Percentiles rank a stretch among this genome's conserved stretches.
Evolutionary conservation across 2,113 vertebrate genomes (phyloP).

Genomic region (Diglossa brunneiventris): DNA sequence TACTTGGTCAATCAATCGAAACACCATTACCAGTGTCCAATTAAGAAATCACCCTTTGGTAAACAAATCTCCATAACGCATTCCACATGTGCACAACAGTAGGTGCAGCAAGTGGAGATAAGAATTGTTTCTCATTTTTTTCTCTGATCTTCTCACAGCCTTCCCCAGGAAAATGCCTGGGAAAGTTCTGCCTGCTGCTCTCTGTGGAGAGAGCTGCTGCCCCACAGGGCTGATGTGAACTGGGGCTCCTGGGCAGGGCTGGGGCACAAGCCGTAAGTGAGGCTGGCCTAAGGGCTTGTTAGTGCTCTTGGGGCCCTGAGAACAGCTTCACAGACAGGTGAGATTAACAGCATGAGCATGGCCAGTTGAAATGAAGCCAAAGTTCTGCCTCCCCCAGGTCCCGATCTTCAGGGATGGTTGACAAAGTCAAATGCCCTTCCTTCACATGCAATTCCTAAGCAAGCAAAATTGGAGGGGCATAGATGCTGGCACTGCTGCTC

Average conservation of each 20-base stretch:
- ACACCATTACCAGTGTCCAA: too few relatives aligned
- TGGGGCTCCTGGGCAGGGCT: neutral
- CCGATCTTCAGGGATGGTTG: neutral
- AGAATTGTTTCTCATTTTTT: too few relatives aligned
- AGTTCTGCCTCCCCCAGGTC: neutral
- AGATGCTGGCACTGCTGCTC: neutral
- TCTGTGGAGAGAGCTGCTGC: too few relatives aligned
- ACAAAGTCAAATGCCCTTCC: neutral
- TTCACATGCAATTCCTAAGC: neutral
- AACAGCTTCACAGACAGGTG: neutral
- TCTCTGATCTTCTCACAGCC: too few relatives aligned
- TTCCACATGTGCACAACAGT: too few relatives aligned
- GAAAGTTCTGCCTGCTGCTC: too few relatives aligned
- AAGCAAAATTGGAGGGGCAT: neutral
- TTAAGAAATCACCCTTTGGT: too few relatives aligned
- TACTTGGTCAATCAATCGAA: too few relatives aligned
- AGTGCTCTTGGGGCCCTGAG: neutral
- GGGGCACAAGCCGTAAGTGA: neutral
- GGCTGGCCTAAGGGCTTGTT: neutral
- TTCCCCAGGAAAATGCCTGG: too few relatives aligned
- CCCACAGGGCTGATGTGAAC: neutral
- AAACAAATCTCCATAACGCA: too few relatives aligned
- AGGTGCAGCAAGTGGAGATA: too few relatives aligned
- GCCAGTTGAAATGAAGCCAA: neutral
- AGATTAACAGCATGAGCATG: neutral